phyloP scores from a whole-genome alignment of 2,888 invertebrate genomes.

The Brachynemurus nebulosus region DNA sequence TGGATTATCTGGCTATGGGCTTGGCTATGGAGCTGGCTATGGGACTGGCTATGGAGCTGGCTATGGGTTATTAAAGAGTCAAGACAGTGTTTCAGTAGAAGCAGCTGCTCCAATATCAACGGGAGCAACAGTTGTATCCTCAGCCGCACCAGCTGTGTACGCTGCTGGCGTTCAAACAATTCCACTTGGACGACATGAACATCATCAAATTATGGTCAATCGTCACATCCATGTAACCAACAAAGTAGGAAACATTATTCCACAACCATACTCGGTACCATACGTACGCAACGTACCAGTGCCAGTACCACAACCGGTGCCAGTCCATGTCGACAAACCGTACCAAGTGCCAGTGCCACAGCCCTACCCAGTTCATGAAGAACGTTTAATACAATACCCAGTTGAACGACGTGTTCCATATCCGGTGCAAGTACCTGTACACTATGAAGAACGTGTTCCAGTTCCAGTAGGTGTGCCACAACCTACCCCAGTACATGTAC shows the following conservation, averaged over 20 bases:
- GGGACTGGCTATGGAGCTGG: neutral
- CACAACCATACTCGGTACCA: conserved; percentile 36
- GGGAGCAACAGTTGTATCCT: conserved; percentile 7
- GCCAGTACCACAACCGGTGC: conserved; percentile 20
- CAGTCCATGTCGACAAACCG: conserved; percentile 28
- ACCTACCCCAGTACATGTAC: conserved; percentile 32
- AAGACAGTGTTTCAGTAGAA: neutral
- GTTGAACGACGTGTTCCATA: conserved; percentile 29
- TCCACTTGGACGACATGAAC: conserved; percentile 16
- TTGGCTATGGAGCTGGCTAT: neutral
- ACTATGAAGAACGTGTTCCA: conserved; percentile 19
- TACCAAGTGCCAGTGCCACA: conserved; percentile 32
- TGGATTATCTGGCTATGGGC: no score
- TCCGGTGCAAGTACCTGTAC: conserved; percentile 18
- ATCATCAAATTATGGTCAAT: no score
- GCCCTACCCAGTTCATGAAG: conserved; percentile 36
- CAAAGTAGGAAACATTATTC: conserved; percentile 31
- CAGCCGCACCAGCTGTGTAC: conserved; percentile 6
- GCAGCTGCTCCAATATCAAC: neutral
- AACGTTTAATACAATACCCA: conserved; percentile 36
- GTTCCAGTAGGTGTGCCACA: no score
- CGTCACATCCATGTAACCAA: conserved; percentile 13
- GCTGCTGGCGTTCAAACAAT: neutral
- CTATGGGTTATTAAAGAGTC: no score
- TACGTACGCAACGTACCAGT: conserved; percentile 32